Evolutionary conservation across 2,888 invertebrate genomes (phyloP).

Genomic region (Pardosa pseudoannulata): DNA sequence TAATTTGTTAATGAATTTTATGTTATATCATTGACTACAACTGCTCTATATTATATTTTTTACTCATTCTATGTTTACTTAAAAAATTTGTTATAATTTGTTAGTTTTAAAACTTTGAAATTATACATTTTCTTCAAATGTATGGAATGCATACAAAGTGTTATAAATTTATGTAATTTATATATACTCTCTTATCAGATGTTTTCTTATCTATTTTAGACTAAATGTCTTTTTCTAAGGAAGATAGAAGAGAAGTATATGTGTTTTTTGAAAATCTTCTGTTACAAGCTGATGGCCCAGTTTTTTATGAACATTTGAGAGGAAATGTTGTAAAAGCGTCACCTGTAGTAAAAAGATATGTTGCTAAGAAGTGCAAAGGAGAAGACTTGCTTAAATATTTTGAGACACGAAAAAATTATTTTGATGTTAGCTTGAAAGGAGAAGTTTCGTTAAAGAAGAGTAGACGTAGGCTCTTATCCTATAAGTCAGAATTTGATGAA

Average conservation of each 20-base stretch:
- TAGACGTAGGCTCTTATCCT: not conserved
- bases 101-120: too few species aligned
- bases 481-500: too few species aligned
- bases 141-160: too few species aligned
- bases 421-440: not conserved
- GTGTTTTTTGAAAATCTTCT: slow-evolving; percentile 3
- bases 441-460: not conserved
- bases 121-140: too few species aligned
- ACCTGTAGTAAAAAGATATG: not conserved
- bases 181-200: too few species aligned
- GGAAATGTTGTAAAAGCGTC: not conserved
- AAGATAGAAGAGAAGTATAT: slow-evolving; percentile 9
- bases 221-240: slow-evolving; percentile 5
- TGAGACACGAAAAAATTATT: slow-evolving; percentile 1
- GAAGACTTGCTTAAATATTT: not conserved
- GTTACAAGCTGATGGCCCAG: not conserved
- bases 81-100: too few species aligned
- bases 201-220: too few species aligned
- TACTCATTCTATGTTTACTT: too few species aligned
- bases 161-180: too few species aligned
- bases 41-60: too few species aligned
- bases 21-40: too few species aligned
- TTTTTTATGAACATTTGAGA: not conserved
- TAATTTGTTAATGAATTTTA: too few species aligned
- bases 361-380: slow-evolving; percentile 9